These are phyloP conservation scores for Drosophila tsacasi DNA, from an alignment of 1,140 invertebrate genomes.

Conservation along the genomic window DNA sequence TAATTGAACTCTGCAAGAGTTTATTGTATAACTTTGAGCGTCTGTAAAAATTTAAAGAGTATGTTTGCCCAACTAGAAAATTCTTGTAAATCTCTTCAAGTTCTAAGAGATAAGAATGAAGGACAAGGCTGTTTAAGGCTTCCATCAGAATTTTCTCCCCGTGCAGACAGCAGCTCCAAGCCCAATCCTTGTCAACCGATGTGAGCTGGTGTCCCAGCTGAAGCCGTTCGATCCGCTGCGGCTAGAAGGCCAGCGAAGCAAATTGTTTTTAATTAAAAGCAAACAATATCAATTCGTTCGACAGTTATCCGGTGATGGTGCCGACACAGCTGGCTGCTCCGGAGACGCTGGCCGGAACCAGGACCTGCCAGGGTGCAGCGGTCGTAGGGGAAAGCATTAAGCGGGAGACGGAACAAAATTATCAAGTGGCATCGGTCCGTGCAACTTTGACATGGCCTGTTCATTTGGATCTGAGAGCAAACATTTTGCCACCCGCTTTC, in stretches of 20 bases:
- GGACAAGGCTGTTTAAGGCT: not conserved
- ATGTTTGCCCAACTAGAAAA: not conserved
- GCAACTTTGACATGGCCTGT: slow-evolving; percentile 63
- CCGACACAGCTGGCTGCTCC: slow-evolving; percentile 55
- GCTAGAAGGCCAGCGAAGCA: slow-evolving; percentile 81
- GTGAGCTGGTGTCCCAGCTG: slow-evolving; percentile 19
- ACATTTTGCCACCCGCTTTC: slow-evolving; percentile 30
- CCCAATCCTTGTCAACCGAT: slow-evolving; percentile 30
- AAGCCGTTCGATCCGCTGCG: slow-evolving; percentile 52
- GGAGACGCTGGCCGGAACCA: slow-evolving; percentile 8
- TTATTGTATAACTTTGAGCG: not conserved
- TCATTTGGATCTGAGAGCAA: slow-evolving; percentile 57
- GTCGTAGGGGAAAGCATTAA: slow-evolving; percentile 63
- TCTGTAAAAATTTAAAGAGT: not conserved
- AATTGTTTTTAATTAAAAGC: slow-evolving; percentile 83
- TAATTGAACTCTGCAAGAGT: not conserved
- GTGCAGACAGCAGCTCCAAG: slow-evolving; percentile 11
- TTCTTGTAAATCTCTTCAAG: no score
- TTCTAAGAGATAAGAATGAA: not conserved
- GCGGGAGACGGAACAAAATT: slow-evolving; percentile 37
- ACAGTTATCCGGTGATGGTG: slow-evolving; percentile 81
- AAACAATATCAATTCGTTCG: slow-evolving; percentile 83
- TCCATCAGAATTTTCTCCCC: slow-evolving; percentile 4
- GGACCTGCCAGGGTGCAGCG: slow-evolving; percentile 14
- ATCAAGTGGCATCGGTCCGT: slow-evolving; percentile 30